Percentiles rank a stretch among this genome's conserved stretches.
phyloP scores from a whole-genome alignment of 2,113 vertebrate genomes.

The Thermophis baileyi region DNA sequence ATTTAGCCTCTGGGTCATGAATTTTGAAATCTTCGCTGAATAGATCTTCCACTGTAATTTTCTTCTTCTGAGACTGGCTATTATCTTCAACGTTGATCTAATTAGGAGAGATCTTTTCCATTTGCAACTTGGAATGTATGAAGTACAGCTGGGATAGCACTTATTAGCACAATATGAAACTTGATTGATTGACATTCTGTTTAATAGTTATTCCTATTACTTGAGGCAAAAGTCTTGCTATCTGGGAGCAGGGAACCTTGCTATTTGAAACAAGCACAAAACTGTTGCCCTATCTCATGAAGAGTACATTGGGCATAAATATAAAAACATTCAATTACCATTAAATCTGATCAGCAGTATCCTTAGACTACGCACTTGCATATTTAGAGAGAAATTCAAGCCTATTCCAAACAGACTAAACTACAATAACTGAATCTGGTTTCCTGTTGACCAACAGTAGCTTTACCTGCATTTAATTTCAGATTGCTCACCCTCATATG shows the following conservation, averaged over 20 bases:
- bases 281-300: neutral
- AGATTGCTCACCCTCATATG: neutral
- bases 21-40: conserved; percentile 87
- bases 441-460: neutral
- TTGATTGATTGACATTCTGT: neutral
- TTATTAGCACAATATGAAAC: no score
- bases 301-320: neutral
- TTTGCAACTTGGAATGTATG: neutral
- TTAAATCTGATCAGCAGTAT: neutral
- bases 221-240: neutral
- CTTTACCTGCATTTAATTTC: neutral
- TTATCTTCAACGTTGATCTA: conserved; percentile 79
- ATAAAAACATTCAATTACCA: neutral
- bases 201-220: neutral
- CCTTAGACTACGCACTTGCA: neutral
- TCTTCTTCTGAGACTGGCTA: conserved; percentile 87
- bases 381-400: neutral
- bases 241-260: neutral
- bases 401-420: neutral
- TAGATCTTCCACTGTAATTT: conserved; percentile 86
- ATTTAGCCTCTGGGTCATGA: conserved; percentile 88
- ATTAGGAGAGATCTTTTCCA: neutral
- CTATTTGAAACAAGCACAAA: neutral
- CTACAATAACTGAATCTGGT: neutral
- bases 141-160: neutral